A percentile compares a stretch with the other conserved stretches of the same genome.
Evolutionary conservation across 1,140 invertebrate genomes (phyloP).

Genomic region (Hyphantria cunea): DNA sequence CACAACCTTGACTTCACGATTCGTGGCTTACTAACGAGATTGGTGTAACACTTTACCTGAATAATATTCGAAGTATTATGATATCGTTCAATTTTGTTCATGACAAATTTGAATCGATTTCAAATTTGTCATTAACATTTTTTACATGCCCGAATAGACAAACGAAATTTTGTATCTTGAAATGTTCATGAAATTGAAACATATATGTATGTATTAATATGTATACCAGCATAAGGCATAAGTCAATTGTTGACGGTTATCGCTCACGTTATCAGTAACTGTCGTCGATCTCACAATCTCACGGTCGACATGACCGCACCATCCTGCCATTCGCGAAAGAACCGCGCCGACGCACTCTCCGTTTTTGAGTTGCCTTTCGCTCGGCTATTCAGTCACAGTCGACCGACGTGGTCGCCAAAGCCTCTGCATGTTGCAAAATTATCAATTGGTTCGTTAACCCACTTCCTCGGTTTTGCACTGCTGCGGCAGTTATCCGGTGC

Average conservation of each 20-base stretch:
- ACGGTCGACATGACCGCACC: constrained; percentile 59
- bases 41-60: background rate
- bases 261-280: constrained; percentile 63
- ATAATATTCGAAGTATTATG: constrained; percentile 1
- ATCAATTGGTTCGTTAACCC: constrained; percentile 61
- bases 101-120: too few species aligned
- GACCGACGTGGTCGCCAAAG: constrained; percentile 45
- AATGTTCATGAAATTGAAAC: background rate
- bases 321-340: constrained; percentile 70
- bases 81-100: background rate
- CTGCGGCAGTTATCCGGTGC: constrained; percentile 41
- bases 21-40: constrained; percentile 35
- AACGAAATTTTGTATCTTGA: background rate
- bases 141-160: too few species aligned
- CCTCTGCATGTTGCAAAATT: constrained; percentile 59
- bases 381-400: constrained; percentile 56
- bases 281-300: constrained; percentile 73
- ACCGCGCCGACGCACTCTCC: constrained; percentile 70
- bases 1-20: constrained; percentile 35
- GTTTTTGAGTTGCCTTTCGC: constrained; percentile 71
- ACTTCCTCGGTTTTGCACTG: constrained; percentile 44
- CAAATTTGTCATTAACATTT: too few species aligned
- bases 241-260: constrained; percentile 57
- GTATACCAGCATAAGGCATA: constrained; percentile 12
- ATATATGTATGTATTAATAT: too few species aligned